Evolutionary conservation across 2,888 invertebrate genomes (phyloP).

Genomic region (Cerastoderma edule): DNA sequence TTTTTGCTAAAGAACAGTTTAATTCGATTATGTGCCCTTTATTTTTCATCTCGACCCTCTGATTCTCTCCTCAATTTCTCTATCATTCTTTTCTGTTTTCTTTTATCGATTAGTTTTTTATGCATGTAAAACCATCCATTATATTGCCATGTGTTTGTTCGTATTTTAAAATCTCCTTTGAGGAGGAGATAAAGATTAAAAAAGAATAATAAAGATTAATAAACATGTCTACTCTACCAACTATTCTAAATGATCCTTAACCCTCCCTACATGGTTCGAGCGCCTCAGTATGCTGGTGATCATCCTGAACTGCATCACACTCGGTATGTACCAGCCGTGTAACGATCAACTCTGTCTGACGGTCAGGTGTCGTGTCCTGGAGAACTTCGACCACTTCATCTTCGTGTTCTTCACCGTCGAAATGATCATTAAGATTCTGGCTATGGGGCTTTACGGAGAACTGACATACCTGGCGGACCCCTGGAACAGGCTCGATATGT

Average conservation of each 20-base stretch:
- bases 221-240: too few relatives aligned
- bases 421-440: constrained; percentile 99
- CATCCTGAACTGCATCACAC: constrained; percentile 97
- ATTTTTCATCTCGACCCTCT: too few relatives aligned
- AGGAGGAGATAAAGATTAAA: too few relatives aligned
- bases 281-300: constrained; percentile 99
- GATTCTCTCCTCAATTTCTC: too few relatives aligned
- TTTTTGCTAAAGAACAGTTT: too few relatives aligned
- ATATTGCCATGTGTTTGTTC: too few relatives aligned
- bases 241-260: constrained; percentile 79
- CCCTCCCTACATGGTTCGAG: constrained; percentile 95
- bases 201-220: too few relatives aligned
- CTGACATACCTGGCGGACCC: constrained; percentile 98
- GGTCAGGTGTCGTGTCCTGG: constrained; percentile 85
- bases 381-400: constrained; percentile 99
- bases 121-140: too few relatives aligned
- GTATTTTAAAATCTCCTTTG: too few relatives aligned
- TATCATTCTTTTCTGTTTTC: too few relatives aligned
- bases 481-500: constrained; percentile 99
- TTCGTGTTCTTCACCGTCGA: constrained; percentile 99
- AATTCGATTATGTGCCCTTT: too few relatives aligned
- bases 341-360: constrained; percentile 89
- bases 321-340: constrained; percentile 99
- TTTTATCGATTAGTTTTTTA: too few relatives aligned
- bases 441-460: constrained; percentile 95